Base-by-base conservation (phyloP, 92 coral and sea anemone species). In the Plumapathes pennacea region DNA sequence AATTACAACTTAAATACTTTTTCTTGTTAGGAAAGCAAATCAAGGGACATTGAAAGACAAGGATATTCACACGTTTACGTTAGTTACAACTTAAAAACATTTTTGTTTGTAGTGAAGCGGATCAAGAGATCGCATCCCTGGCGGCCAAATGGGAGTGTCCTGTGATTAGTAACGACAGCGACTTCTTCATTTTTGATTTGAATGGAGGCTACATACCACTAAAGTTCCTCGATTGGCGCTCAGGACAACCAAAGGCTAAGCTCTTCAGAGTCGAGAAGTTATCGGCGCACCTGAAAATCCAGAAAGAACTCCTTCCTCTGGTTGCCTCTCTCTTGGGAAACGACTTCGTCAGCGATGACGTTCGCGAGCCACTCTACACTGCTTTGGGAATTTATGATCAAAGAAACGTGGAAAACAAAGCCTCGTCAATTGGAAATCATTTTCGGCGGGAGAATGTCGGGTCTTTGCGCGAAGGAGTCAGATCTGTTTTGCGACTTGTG, bases 21-120 rank as follows among this genome's bases (percentile, higher is more conserved):
- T n/a, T n/a, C n/a, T n/a, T n/a, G n/a, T n/a, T n/a, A n/a, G n/a
- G n/a, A n/a, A n/a, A n/a, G n/a, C n/a, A n/a, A n/a, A n/a, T n/a
- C n/a, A n/a, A n/a, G n/a, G n/a, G n/a, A n/a, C n/a, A n/a, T n/a
- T n/a, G n/a, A n/a, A n/a, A n/a, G n/a, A n/a, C n/a, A n/a, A n/a
- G n/a, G n/a, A n/a, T n/a, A n/a, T n/a, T n/a, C n/a, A n/a, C n/a
- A n/a, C n/a, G n/a, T n/a, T n/a, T n/a, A n/a, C n/a, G n/a, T n/a
- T n/a, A n/a, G n/a, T n/a, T n/a, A n/a, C n/a, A n/a, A n/a, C n/a
- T n/a, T n/a, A n/a, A n/a, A n/a, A n/a, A n/a, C n/a, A n/a, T n/a
- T n/a, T n/a, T n/a, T n/a, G n/a, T n/a, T n/a, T n/a, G 23, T 73
- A 81, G 88, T 22, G 96, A 88, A 28, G 97, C 96, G 13, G 97